phyloP scores from a whole-genome alignment of 2,797 vertebrate species.

The Chiroxiphia lanceolata region DNA sequence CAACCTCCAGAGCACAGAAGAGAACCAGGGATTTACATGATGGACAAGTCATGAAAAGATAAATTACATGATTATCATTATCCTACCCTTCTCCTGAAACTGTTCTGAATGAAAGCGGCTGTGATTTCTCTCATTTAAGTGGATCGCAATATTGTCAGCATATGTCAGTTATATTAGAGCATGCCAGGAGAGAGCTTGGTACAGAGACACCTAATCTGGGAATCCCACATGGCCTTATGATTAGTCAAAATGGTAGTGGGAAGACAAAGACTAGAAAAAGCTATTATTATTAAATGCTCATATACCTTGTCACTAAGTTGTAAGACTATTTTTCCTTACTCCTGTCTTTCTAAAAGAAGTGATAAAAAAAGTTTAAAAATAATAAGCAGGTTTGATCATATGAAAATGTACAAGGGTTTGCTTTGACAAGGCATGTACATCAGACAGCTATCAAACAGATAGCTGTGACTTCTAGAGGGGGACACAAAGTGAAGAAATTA shows the following conservation, averaged over 20 bases:
- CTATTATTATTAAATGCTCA: not conserved
- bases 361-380: not conserved
- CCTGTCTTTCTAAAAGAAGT: not conserved
- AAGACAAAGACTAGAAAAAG: not conserved
- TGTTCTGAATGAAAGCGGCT: not conserved
- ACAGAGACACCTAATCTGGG: not conserved
- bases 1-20: not conserved
- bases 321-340: not conserved
- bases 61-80: not conserved
- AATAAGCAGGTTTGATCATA: not conserved
- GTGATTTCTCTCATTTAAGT: not conserved
- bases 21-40: not conserved
- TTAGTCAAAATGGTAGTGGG: not conserved
- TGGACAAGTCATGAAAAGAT: not conserved
- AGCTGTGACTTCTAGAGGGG: not conserved
- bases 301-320: not conserved
- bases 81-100: not conserved
- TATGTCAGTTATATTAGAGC: not conserved
- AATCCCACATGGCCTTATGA: not conserved
- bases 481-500: not conserved
- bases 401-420: not conserved
- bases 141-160: not conserved
- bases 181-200: not conserved
- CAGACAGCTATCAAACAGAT: not conserved
- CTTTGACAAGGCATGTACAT: accelerated